Percentiles rank a stretch among this genome's conserved stretches.
phyloP scores from a whole-genome alignment of 2,797 vertebrate genomes.

The Sciurus vulgaris region DNA sequence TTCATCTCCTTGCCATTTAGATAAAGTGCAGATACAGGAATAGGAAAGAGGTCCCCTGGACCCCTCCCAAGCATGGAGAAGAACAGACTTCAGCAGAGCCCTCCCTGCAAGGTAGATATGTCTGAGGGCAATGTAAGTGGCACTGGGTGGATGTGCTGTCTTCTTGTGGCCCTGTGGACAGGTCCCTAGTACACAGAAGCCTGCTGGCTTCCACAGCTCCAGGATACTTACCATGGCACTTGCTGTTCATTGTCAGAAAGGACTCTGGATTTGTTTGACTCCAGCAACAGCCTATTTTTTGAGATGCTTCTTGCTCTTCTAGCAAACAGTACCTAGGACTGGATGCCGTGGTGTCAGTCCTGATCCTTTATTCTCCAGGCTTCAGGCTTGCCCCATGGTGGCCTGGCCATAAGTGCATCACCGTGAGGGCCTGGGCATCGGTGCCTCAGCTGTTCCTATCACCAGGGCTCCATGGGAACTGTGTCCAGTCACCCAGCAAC shows the following conservation, averaged over 20 bases:
- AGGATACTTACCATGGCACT: accelerated
- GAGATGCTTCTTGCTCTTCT: not conserved
- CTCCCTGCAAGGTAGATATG: not conserved
- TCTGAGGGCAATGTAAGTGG: not conserved
- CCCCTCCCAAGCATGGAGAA: not conserved
- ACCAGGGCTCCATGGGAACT: not conserved
- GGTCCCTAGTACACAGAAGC: no score
- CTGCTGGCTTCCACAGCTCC: not conserved
- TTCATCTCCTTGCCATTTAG: not conserved
- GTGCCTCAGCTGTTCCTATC: not conserved
- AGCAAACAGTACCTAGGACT: not conserved
- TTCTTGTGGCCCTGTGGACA: not conserved
- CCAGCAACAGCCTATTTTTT: not conserved
- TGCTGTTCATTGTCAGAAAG: not conserved
- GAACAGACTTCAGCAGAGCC: not conserved
- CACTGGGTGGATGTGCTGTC: not conserved
- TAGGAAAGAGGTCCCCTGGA: not conserved
- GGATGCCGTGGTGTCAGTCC: not conserved
- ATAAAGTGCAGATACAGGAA: not conserved
- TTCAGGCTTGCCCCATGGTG: not conserved
- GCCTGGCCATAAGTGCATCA: not conserved
- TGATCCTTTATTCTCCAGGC: not conserved
- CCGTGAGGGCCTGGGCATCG: not conserved
- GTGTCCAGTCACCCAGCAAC: no score
- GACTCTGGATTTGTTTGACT: not conserved